Evolutionary conservation across 2,888 invertebrate genomes (phyloP).

Genomic region (Habrosyne pyritoides): DNA sequence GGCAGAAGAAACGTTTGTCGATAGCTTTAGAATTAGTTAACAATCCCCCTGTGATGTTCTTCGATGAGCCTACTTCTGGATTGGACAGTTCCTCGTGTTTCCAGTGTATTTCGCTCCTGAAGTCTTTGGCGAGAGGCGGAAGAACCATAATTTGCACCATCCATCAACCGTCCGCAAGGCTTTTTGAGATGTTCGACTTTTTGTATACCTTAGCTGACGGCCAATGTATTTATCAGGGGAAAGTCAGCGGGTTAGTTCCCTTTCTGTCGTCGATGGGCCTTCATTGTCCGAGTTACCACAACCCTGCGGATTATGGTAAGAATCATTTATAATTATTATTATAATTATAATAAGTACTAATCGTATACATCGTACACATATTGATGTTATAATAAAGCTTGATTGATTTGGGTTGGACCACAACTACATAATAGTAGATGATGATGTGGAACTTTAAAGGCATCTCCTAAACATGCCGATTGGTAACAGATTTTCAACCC

Average conservation of each 20-base stretch:
- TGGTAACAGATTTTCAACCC: no score
- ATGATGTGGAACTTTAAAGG: no score
- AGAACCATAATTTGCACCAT: constrained; percentile 98
- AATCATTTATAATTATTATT: no score
- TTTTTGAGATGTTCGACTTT: constrained; percentile 98
- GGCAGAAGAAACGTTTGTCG: constrained; percentile 94
- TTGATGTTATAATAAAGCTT: no score
- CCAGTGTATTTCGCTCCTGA: constrained; percentile 94
- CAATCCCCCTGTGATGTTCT: constrained; percentile 98
- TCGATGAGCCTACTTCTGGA: constrained; percentile 97
- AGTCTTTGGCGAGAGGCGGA: constrained; percentile 93
- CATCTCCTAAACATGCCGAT: no score
- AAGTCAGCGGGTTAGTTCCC: constrained; percentile 92
- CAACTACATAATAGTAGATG: no score
- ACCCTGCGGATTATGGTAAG: constrained; percentile 97
- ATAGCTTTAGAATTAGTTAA: constrained; percentile 97
- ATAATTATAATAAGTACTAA: no score
- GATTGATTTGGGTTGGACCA: no score
- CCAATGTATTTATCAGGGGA: constrained; percentile 96
- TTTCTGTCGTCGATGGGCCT: constrained; percentile 93
- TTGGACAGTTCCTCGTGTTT: constrained; percentile 97
- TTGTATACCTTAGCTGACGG: constrained; percentile 96
- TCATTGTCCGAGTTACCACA: constrained; percentile 97
- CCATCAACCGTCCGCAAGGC: constrained; percentile 97
- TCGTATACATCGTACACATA: no score